These are phyloP conservation scores for Holacanthus passer DNA, from an alignment of 2,113 vertebrate genomes.

Conservation along the genomic window DNA sequence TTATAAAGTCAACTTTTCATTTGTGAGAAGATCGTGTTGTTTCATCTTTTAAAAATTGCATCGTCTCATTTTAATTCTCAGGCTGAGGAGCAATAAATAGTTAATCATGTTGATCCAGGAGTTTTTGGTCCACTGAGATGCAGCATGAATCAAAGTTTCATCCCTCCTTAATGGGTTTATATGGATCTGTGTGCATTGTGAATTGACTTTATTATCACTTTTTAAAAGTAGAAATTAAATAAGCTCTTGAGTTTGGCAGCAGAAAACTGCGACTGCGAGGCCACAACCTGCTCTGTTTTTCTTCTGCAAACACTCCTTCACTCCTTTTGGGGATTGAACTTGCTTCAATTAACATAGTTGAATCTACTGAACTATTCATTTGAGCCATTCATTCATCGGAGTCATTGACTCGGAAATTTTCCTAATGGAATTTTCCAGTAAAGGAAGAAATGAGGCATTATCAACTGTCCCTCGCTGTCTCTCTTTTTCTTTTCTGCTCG, in stretches of 20 bases:
- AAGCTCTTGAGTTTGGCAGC: background rate
- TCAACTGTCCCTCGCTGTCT: slow-evolving; percentile 51
- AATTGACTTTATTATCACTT: background rate
- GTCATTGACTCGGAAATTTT: slow-evolving; percentile 67
- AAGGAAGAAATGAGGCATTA: slow-evolving; percentile 68
- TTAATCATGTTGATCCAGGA: background rate
- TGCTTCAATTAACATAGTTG: slow-evolving; percentile 67
- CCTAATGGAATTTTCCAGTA: slow-evolving; percentile 75
- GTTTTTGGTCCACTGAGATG: background rate
- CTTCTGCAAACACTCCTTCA: background rate
- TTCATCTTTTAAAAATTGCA: too few relatives aligned
- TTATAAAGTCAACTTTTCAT: background rate
- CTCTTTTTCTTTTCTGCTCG: slow-evolving; percentile 23
- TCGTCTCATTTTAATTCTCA: background rate
- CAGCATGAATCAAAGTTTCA: background rate
- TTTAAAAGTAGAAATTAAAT: background rate
- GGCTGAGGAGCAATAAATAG: background rate
- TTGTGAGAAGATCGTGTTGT: background rate
- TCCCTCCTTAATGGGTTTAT: too few relatives aligned
- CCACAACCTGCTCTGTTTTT: background rate
- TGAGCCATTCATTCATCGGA: slow-evolving; percentile 65
- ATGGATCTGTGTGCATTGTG: background rate
- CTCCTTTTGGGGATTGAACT: slow-evolving; percentile 53
- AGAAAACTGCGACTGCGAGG: background rate
- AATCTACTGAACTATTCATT: slow-evolving; percentile 62